Percentiles rank a stretch among this genome's conserved stretches.
Conservation (phyloP, 2,797 vertebrate species). For the Anguilla megastoma region DNA sequence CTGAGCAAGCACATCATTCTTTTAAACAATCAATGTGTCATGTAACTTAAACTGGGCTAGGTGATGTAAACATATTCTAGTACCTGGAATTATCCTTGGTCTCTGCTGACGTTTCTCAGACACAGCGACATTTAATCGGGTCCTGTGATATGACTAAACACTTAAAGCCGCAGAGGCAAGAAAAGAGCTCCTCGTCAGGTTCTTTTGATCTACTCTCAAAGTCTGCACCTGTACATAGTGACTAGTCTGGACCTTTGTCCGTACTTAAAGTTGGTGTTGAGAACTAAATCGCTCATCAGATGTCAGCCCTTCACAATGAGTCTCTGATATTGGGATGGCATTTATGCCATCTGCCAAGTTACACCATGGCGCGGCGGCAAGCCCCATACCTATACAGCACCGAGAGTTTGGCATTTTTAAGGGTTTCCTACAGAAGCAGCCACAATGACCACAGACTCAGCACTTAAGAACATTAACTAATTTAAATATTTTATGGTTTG, state of each 20-base stretch:
- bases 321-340: neutral
- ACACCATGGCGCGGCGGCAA: no score
- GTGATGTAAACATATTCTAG: slow-evolving; percentile 67
- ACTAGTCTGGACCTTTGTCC: neutral
- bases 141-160: slow-evolving; percentile 26
- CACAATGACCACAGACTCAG: no score
- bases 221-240: neutral
- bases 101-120: slow-evolving; percentile 59
- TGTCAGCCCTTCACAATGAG: neutral
- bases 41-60: slow-evolving; percentile 70
- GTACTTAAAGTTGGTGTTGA: neutral
- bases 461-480: no score
- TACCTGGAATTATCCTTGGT: slow-evolving; percentile 61
- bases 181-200: neutral
- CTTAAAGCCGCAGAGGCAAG: slow-evolving; percentile 23
- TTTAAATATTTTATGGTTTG: no score
- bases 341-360: no score
- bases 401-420: no score
- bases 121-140: slow-evolving; percentile 50
- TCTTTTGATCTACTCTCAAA: neutral
- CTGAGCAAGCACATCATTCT: slow-evolving; percentile 67
- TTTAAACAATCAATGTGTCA: slow-evolving; percentile 67
- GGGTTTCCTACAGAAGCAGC: no score
- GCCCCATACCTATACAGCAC: no score
- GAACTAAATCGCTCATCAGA: neutral